Evolutionary conservation across 2,113 vertebrate genomes (phyloP).

Genomic region (Chloropsis hardwickii): DNA sequence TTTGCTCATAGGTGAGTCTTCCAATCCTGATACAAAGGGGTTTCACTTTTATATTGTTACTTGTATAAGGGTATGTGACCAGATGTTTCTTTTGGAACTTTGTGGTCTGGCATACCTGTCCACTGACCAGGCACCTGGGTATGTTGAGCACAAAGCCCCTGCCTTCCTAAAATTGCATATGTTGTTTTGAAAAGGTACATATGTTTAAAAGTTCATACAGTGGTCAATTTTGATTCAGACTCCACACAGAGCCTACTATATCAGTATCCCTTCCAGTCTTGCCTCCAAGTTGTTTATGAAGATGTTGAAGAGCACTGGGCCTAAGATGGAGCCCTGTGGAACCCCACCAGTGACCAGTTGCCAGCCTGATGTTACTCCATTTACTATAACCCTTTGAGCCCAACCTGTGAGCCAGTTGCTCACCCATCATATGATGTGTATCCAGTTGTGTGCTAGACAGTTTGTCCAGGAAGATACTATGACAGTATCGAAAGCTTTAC

Average conservation of each 20-base stretch:
- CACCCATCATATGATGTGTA: neutral
- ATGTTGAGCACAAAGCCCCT: neutral
- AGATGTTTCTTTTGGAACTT: neutral
- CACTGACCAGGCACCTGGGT: neutral
- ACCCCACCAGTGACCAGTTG: neutral
- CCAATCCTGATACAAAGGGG: neutral
- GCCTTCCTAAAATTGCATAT: neutral
- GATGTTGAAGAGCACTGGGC: neutral
- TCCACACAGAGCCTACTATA: neutral
- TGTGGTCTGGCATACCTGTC: neutral
- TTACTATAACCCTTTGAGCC: neutral
- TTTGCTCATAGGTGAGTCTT: neutral
- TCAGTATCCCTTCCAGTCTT: neutral
- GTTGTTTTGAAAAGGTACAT: neutral
- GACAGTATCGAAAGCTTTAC: neutral
- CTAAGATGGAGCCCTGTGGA: neutral
- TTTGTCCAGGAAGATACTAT: neutral
- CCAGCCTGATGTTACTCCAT: neutral
- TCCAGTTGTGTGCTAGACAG: neutral
- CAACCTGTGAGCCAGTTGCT: neutral
- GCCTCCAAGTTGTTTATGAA: neutral
- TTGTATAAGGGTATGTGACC: neutral
- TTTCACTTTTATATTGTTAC: neutral
- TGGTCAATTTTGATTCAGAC: neutral
- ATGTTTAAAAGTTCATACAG: neutral